phyloP scores from a whole-genome alignment of 2,113 vertebrate genomes.

The Pterophyllum scalare region DNA sequence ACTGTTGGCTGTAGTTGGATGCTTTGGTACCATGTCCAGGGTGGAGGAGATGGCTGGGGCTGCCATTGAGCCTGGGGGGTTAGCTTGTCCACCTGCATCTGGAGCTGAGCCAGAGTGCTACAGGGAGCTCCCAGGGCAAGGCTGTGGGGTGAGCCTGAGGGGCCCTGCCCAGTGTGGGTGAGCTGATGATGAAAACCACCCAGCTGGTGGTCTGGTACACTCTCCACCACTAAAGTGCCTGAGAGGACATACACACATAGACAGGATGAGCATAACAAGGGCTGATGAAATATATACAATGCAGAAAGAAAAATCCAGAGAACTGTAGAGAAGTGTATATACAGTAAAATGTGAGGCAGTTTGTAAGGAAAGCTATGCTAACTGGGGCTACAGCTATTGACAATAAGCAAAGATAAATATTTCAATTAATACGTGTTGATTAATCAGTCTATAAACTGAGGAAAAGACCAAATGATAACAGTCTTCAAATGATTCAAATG shows the following conservation, averaged over 20 bases:
- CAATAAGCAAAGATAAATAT: background rate
- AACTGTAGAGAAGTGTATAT: background rate
- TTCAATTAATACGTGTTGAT: background rate
- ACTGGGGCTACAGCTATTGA: background rate
- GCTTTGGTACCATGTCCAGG: conserved; percentile 73
- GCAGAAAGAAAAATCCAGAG: background rate
- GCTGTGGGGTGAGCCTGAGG: conserved; percentile 58
- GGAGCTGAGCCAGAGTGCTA: conserved; percentile 79
- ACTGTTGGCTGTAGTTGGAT: conserved; percentile 64
- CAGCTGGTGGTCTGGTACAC: conserved; percentile 64
- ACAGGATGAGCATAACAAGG: conserved; percentile 39
- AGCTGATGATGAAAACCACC: conserved; percentile 63
- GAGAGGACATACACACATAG: conserved; percentile 26
- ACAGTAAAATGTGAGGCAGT: background rate
- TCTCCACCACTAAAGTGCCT: conserved; percentile 80
- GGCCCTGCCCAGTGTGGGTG: conserved; percentile 50
- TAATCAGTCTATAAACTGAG: background rate
- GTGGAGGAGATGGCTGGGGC: conserved; percentile 61
- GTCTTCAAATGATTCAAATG: background rate
- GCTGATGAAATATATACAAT: conserved; percentile 4
- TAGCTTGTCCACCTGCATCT: conserved; percentile 82
- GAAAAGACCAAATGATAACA: too few species aligned
- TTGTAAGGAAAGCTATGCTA: background rate
- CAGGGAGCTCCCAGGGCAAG: conserved; percentile 46
- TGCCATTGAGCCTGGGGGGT: conserved; percentile 67